Base-by-base conservation (phyloP, 2,797 vertebrate species). In the Melopsittacus undulatus region DNA sequence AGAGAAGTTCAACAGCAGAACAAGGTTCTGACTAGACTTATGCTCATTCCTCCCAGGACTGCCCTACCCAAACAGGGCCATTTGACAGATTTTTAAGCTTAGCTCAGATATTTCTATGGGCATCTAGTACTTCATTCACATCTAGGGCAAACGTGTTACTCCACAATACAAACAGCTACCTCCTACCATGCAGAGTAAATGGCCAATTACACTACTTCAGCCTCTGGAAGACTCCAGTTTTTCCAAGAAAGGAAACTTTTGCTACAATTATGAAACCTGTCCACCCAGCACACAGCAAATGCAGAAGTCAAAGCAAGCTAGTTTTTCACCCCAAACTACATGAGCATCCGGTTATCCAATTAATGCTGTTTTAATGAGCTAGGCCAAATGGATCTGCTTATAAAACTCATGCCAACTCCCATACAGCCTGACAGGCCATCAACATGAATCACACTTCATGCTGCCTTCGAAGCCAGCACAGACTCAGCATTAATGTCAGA, bases 401-500 rank as follows among this genome's bases (percentile, higher is more conserved):
- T 11, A 8, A 77, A 72, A 54, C 6, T 38, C 23, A 64, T 13
- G 52, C 70, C 89, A 79, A 15, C 3, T 74, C 14, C 70, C 83
- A 68, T 16, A 17, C 46, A 83, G 66, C 52, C 43, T 83, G 56
- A 46, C 30, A 61, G 56, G 83, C 48, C 86, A 85, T 32, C 82
- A 77, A 30, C 40, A 80, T 23, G 64, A 87, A 42, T 30, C 76
- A 62, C 3, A 2, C 48, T 75, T 61, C 90, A 48, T 26, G 74
- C 43, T 73, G 17, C 30, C 83, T 59, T 73, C 88, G 62, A 57
- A 46, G 68, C 51, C 80, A 92, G 80, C 46, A 90, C 73, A 80
- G 62, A 66, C 56, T 80, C 87, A 91, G 70, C 93, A 92, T 49
- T 87, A 17, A 68, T 57, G 69, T 49, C 87, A 91, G 75, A 77